phyloP scores from a whole-genome alignment of 2,113 vertebrate species.

The Alethe diademata region DNA sequence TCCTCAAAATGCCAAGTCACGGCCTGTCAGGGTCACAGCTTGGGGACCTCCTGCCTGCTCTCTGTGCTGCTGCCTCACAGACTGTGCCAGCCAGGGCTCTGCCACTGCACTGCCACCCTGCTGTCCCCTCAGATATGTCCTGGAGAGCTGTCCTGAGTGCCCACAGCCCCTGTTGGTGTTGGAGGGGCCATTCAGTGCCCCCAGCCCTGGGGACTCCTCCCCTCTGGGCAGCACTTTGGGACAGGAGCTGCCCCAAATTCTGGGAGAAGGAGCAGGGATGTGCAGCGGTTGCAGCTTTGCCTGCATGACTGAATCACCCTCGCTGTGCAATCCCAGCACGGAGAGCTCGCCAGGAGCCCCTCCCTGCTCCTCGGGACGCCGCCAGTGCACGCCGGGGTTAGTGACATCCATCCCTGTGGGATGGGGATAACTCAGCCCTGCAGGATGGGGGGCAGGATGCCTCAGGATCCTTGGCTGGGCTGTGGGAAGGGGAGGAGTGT shows the following conservation, averaged over 20 bases:
- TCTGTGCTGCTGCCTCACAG: fast-evolving
- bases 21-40: background rate
- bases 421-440: background rate
- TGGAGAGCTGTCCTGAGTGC: background rate
- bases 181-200: background rate
- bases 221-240: fast-evolving
- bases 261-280: background rate
- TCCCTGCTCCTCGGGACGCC: background rate
- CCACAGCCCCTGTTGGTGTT: fast-evolving
- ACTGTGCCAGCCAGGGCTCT: background rate
- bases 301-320: background rate
- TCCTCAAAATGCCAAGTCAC: background rate
- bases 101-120: background rate
- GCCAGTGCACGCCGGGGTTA: fast-evolving
- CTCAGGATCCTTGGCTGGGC: background rate
- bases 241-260: background rate
- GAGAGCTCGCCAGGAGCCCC: background rate
- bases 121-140: background rate
- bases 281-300: background rate
- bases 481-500: background rate
- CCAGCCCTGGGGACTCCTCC: background rate
- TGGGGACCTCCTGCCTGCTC: background rate
- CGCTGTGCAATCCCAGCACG: background rate
- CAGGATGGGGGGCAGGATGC: fast-evolving
- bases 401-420: fast-evolving